Percentiles rank a stretch among this genome's conserved stretches.
phyloP scores from a whole-genome alignment of 1,140 invertebrate genomes.

The Oreohelix idahoensis region DNA sequence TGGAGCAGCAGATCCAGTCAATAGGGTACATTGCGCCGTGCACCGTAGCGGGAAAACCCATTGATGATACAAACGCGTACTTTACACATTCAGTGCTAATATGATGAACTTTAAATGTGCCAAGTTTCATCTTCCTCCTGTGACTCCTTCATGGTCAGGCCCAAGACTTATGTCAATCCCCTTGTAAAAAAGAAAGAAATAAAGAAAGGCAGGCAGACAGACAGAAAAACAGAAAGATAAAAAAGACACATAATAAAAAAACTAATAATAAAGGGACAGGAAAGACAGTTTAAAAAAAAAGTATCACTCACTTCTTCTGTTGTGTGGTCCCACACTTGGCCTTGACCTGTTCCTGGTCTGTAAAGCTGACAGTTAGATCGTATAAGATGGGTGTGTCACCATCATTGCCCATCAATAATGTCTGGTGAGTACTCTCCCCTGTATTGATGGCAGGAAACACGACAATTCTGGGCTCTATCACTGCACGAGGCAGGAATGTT shows the following conservation, averaged over 20 bases:
- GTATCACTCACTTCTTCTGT: constrained; percentile 10
- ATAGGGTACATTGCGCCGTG: too few relatives aligned
- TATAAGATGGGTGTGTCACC: constrained; percentile 68
- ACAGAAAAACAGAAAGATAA: too few relatives aligned
- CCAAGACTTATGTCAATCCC: too few relatives aligned
- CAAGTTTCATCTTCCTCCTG: too few relatives aligned
- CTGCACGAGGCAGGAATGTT: constrained; percentile 66
- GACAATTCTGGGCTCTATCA: constrained; percentile 55
- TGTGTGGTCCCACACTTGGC: constrained; percentile 42
- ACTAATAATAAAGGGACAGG: not conserved
- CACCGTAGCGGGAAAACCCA: too few relatives aligned
- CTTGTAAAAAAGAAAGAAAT: too few relatives aligned
- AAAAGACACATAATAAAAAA: not conserved
- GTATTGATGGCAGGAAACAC: constrained; percentile 70
- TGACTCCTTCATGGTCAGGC: too few relatives aligned
- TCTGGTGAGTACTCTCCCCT: constrained; percentile 67
- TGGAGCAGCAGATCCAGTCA: too few relatives aligned
- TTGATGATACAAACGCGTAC: too few relatives aligned
- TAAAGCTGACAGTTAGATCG: constrained; percentile 49
- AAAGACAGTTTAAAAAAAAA: not conserved
- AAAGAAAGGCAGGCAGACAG: too few relatives aligned
- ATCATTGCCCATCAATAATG: constrained; percentile 64
- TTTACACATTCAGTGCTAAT: too few relatives aligned
- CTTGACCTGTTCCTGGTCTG: not conserved
- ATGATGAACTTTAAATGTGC: too few relatives aligned